Conservation (phyloP, 2,888 invertebrate species). For the Schizaphis graminum region DNA sequence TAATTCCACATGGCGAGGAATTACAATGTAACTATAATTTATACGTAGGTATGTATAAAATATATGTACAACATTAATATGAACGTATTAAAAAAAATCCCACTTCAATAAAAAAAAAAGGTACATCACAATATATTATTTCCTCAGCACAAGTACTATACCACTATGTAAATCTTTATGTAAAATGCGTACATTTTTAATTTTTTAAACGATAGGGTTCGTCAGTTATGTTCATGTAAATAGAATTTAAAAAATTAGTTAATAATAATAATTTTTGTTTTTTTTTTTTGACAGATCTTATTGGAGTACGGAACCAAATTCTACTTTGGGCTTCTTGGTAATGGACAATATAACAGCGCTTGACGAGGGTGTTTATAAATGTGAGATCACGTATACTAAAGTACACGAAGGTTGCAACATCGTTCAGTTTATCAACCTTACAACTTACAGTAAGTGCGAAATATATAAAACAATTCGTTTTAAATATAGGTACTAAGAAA, state of each 20-base stretch:
- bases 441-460: slow-evolving; percentile 80
- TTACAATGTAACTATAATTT: not conserved
- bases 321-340: slow-evolving; percentile 78
- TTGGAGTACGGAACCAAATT: slow-evolving; percentile 78
- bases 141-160: not conserved
- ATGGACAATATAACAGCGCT: slow-evolving; percentile 79
- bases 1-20: not conserved
- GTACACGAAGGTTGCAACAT: slow-evolving; percentile 85
- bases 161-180: not conserved
- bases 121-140: not conserved
- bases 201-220: not conserved
- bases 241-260: not conserved
- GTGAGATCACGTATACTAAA: slow-evolving; percentile 85
- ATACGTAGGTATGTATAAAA: not conserved
- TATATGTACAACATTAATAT: not conserved
- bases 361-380: slow-evolving; percentile 85
- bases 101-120: not conserved
- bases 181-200: not conserved
- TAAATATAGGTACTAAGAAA: not conserved
- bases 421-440: slow-evolving; percentile 84
- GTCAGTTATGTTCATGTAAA: not conserved
- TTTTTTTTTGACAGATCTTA: slow-evolving; percentile 75
- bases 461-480: not conserved
- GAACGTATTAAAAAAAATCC: not conserved
- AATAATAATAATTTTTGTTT: not conserved